These are phyloP conservation scores for Falco novaeseelandiae DNA, from an alignment of 2,797 vertebrate genomes.

Conservation along the genomic window DNA sequence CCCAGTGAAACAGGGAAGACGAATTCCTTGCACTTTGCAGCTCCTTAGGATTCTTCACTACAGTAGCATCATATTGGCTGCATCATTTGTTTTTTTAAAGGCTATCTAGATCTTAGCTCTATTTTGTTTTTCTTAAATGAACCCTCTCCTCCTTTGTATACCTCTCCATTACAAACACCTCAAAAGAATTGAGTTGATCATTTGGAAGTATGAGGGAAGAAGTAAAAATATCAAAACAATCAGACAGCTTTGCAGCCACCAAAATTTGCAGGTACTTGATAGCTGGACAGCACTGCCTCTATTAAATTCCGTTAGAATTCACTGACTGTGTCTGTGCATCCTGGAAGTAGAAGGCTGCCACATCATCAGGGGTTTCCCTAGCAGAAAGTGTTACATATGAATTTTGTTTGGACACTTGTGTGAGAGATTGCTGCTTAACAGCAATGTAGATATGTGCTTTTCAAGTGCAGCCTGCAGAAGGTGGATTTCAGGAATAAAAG, in stretches of 20 bases:
- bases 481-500: not conserved
- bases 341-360: not conserved
- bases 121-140: not conserved
- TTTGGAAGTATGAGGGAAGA: not conserved
- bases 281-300: not conserved
- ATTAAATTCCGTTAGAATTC: not conserved
- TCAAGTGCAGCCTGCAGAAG: not conserved
- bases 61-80: not conserved
- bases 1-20: not conserved
- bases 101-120: not conserved
- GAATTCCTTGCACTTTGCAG: not conserved
- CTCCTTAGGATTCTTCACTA: not conserved
- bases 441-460: not conserved
- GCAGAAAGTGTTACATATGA: not conserved
- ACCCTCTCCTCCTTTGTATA: not conserved
- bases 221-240: not conserved
- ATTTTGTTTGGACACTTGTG: not conserved
- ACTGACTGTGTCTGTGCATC: not conserved
- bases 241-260: not conserved
- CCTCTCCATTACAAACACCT: not conserved
- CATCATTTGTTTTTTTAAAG: not conserved
- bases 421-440: not conserved
- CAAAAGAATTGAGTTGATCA: not conserved
- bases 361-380: not conserved
- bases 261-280: not conserved